Percentiles rank a stretch among this genome's conserved stretches.
Evolutionary conservation across 53 echinoderm and acorn worm species (phyloP).

Genomic region (Arbacia lixula): DNA sequence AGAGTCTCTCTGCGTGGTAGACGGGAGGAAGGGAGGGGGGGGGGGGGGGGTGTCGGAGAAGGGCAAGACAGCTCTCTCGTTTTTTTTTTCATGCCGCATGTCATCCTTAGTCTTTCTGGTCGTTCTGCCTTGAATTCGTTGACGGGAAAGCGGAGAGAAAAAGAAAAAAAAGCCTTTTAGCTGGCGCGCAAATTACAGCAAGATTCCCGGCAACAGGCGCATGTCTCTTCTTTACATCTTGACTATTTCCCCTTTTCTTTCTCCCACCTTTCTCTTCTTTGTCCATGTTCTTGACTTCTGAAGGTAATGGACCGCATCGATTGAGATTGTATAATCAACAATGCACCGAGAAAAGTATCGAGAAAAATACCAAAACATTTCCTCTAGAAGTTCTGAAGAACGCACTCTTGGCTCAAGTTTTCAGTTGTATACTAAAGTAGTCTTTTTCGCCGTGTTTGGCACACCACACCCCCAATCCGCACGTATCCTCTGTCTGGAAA

Average conservation of each 20-base stretch:
- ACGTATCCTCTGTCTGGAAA: too few species aligned
- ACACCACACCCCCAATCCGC: too few species aligned
- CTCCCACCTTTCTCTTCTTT: too few species aligned
- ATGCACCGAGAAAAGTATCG: too few species aligned
- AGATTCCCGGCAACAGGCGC: background rate
- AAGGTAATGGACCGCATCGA: slow-evolving; percentile 30
- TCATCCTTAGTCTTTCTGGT: slow-evolving; percentile 3
- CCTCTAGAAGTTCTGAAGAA: too few species aligned
- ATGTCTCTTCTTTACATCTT: slow-evolving; percentile 16
- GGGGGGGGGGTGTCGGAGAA: background rate
- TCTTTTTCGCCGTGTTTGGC: too few species aligned
- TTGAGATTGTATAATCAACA: slow-evolving; percentile 9
- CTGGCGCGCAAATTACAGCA: slow-evolving; percentile 28
- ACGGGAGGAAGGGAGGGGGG: slow-evolving; percentile 13
- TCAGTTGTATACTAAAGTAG: too few species aligned
- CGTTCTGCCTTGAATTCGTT: slow-evolving; percentile 19
- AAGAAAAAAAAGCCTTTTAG: background rate
- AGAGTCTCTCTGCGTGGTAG: background rate
- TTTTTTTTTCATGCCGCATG: background rate
- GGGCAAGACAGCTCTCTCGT: background rate
- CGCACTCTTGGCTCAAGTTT: too few species aligned
- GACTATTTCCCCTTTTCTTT: too few species aligned
- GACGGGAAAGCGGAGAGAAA: slow-evolving; percentile 38
- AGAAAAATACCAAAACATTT: too few species aligned
- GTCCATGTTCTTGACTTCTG: too few species aligned